Percentiles rank a stretch among this genome's conserved stretches.
phyloP scores from a whole-genome alignment of 92 coral and sea anemone species.

The Actinostola sp. region DNA sequence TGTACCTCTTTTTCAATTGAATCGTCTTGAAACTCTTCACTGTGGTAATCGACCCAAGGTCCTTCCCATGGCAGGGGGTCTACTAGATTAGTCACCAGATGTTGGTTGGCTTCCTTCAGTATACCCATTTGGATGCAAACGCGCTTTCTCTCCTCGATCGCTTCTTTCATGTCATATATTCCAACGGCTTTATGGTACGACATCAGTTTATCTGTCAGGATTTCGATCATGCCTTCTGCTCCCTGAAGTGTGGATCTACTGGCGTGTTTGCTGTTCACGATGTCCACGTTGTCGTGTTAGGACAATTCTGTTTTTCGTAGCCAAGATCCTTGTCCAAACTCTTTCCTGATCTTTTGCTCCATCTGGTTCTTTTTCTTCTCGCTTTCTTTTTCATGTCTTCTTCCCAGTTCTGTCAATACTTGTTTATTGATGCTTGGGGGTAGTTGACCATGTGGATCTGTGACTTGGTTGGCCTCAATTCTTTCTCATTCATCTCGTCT shows the following conservation, averaged over 20 bases:
- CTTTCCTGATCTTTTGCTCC: background rate
- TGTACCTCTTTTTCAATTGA: too few relatives aligned
- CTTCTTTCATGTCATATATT: conserved; percentile 1
- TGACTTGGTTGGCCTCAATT: background rate
- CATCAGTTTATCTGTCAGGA: conserved; percentile 18
- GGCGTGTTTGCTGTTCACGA: background rate
- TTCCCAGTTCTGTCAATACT: background rate
- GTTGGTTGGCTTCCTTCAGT: background rate
- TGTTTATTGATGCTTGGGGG: background rate
- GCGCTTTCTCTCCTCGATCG: conserved; percentile 3
- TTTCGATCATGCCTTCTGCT: background rate
- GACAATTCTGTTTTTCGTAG: background rate
- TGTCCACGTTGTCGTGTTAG: background rate
- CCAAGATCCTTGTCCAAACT: background rate
- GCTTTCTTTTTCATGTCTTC: background rate
- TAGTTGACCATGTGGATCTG: too few relatives aligned
- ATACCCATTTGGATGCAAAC: background rate
- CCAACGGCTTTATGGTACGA: conserved; percentile 13
- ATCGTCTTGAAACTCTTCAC: too few relatives aligned
- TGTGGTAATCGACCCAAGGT: too few relatives aligned
- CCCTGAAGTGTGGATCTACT: background rate
- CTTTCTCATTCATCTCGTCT: background rate
- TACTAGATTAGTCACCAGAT: background rate
- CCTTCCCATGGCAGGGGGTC: conserved; percentile 16
- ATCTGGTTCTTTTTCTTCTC: background rate